These are phyloP conservation scores for Mormyrus hasselquistii DNA, from an alignment of 2,797 vertebrate species.

Conservation along the genomic window DNA sequence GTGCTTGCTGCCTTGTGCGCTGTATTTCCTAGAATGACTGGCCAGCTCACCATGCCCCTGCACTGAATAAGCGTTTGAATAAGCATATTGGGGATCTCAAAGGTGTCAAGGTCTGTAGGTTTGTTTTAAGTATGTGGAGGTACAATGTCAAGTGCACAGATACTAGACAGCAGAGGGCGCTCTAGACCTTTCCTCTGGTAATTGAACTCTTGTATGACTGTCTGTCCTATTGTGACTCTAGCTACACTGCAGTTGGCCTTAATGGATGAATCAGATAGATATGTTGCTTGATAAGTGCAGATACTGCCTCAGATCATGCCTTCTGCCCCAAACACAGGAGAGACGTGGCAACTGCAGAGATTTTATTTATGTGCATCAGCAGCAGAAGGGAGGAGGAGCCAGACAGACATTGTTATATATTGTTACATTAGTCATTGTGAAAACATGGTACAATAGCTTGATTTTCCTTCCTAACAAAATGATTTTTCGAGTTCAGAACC, in stretches of 20 bases:
- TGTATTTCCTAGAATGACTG: neutral
- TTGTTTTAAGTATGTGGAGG: neutral
- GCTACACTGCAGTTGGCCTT: neutral
- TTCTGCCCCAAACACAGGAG: neutral
- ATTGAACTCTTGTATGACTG: neutral
- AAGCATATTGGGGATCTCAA: neutral
- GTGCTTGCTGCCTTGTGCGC: neutral
- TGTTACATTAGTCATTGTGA: neutral
- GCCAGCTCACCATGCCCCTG: neutral
- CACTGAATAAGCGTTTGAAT: neutral
- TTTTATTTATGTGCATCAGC: neutral
- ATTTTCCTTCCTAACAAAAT: neutral
- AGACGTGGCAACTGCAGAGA: neutral
- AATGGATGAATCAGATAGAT: neutral
- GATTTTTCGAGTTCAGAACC: neutral
- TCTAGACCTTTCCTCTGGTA: neutral
- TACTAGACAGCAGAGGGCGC: slow-evolving; percentile 14
- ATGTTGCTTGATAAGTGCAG: neutral
- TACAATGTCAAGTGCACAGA: neutral
- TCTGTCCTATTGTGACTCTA: too few species aligned
- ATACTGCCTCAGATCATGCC: neutral
- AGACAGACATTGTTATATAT: neutral
- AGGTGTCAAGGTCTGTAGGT: neutral
- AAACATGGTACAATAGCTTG: neutral
- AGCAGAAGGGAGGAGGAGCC: neutral